Percentiles rank a stretch among this genome's conserved stretches.
These are phyloP conservation scores for Synanthedon andrenaeformis DNA, from an alignment of 2,888 invertebrate genomes.

Conservation along the genomic window DNA sequence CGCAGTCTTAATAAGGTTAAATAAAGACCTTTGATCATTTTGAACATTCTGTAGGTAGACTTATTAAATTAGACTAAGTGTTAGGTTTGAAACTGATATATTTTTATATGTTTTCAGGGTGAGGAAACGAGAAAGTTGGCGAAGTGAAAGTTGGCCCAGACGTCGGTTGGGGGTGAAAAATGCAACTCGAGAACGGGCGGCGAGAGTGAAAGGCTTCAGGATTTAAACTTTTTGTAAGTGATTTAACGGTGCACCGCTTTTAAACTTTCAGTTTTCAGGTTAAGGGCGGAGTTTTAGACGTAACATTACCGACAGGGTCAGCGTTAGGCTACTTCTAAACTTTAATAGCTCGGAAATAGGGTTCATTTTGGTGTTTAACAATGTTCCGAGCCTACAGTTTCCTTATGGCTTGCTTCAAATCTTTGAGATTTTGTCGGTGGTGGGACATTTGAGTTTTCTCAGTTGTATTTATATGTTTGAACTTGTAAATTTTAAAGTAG, in stretches of 20 bases:
- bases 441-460: no score
- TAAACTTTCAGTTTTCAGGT: not conserved
- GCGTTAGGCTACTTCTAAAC: no score
- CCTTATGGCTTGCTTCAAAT: no score
- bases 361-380: no score
- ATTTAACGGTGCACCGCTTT: not conserved
- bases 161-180: constrained; percentile 47
- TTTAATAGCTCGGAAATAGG: no score
- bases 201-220: constrained; percentile 36
- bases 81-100: not conserved
- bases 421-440: no score
- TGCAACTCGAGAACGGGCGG: constrained; percentile 42
- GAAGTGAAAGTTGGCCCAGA: constrained; percentile 41
- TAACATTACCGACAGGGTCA: no score
- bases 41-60: not conserved
- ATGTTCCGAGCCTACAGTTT: no score
- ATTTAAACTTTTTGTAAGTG: constrained; percentile 1
- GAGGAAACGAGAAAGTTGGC: constrained; percentile 23
- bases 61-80: not conserved
- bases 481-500: no score
- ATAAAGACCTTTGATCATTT: no score
- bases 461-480: no score
- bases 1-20: no score
- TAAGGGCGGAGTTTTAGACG: not conserved
- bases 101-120: not conserved